Conservation (phyloP, 2,113 vertebrate species). For the Eonycteris spelaea region DNA sequence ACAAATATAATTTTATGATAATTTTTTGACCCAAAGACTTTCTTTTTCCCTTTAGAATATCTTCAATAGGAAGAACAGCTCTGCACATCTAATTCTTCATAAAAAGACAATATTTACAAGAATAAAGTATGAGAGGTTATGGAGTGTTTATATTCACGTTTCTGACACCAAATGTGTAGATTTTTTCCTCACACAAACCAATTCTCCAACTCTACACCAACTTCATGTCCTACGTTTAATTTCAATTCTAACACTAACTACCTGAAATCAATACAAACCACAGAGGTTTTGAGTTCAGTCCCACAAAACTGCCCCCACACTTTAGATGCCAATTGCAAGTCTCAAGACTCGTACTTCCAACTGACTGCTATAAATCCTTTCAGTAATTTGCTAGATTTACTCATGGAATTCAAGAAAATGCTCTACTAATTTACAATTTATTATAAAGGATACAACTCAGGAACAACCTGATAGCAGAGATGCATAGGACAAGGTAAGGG, state of each 20-base stretch:
- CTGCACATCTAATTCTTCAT: not conserved
- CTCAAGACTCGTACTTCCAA: not conserved
- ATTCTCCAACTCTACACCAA: not conserved
- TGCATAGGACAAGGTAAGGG: too few relatives aligned
- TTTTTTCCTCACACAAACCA: not conserved
- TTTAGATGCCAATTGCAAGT: not conserved
- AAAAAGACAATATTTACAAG: not conserved
- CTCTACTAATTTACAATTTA: not conserved
- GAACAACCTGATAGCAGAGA: not conserved
- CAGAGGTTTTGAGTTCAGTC: not conserved
- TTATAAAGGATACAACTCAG: not conserved
- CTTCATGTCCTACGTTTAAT: not conserved
- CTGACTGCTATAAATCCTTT: not conserved
- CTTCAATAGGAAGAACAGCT: not conserved
- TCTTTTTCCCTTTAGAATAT: not conserved
- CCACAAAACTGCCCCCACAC: rapidly evolving
- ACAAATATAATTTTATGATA: not conserved
- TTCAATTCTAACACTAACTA: not conserved
- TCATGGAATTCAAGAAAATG: not conserved
- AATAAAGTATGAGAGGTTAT: not conserved
- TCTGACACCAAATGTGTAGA: not conserved
- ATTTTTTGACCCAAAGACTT: not conserved
- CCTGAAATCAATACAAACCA: not conserved
- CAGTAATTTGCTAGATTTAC: not conserved
- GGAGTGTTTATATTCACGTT: not conserved